Evolutionary conservation across 2,797 vertebrate genomes (phyloP), one percentile per base, ranked within the genome.

Genomic region (Neostethus bicornis): DNA sequence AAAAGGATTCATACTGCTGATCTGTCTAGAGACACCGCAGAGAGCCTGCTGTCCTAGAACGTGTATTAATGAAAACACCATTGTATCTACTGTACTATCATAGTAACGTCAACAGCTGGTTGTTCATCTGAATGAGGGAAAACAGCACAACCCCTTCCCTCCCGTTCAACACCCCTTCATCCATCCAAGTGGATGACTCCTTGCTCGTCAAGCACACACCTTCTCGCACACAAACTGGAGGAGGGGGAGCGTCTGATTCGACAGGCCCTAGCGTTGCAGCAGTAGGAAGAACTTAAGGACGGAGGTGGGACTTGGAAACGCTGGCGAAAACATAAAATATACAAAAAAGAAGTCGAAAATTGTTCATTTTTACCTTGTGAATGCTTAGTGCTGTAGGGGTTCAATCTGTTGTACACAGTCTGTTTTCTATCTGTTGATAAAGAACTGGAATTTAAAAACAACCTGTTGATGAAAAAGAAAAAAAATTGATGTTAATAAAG

Each of bases 351-450:
- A 31, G n/a, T n/a, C 14, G 7, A 35, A 16, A 92, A 89, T 75
- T 75, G 70, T 94, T 94, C 92, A 95, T 98, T 96, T 90, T 94
- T 95, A 96, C 94, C 94, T 96, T 98, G 96, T 96, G 94, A 95
- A 95, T 95, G 94, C 95, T 93, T 96, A 94, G 95, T 98, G 95
- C 94, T 95, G 95, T 97, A 95, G 95, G 94, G 95, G 87, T 94
- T 95, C 92, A 88, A 95, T 88, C 89, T 94, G 95, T 96, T 96
- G 95, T 96, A 96, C 93, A 88, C 95, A 95, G 95, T 96, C 94
- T 96, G 95, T 97, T 98, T 98, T 98, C 94, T 98, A 97, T 95
- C 94, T 96, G 95, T 98, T 95, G 93, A 96, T 93, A 94, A 95
- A 93, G 92, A 92, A 90, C 85, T 85, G 84, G 83, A 90, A 90